Base-by-base conservation (phyloP, 2,888 invertebrate genomes). In the Patella caerulea region DNA sequence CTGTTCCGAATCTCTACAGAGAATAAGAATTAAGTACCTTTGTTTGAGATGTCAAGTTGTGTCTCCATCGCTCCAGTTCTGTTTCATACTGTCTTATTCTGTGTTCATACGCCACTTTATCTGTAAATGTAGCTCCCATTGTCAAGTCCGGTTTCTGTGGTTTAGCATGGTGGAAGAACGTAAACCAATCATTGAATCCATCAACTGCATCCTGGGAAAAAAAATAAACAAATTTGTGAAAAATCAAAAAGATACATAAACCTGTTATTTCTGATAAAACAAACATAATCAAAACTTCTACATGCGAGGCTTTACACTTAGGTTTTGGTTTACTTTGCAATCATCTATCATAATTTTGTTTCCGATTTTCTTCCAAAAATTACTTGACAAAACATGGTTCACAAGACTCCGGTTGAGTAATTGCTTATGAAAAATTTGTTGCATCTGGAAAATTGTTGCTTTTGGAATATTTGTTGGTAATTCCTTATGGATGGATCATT, bases 151-250 rank as follows among this genome's bases (percentile, higher is more conserved):
- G 93, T 78, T 87, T 85, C 17, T 83, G 79, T 0, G 98, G 98
- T 90, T 95, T 95, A 0, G 94, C 95, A 88, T 96, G 95, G 88
- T 96, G 95, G 84, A 94, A 96, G 88, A 96, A 95, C 83, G 95
- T 94, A 85, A 96, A 96, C 98, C 98, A 98, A 86, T 96, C 95
- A 82, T 95, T 95, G 92, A 97, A 98, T 11, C 95, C 94, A 91
- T 97, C 96, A 80, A 96, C 94, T 4, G 96, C 97, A 87, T 96
- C 95, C 93, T 93, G 85, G n/a, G 84, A 85, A 29, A 69, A 82
- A 75, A 78, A 74, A 15, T 65, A 19, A 29, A 34, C 3, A 19
- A 45, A 45, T 15, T 59, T 19, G 9, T 3, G 1, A 53, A 15
- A 3, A 52, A 29, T 71, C 34, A 75, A 4, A 53, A 19, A 65